A percentile compares a stretch with the other conserved stretches of the same genome.
These are phyloP conservation scores for Bubalus kerabau DNA, from an alignment of 2,113 vertebrate genomes.

Conservation along the genomic window DNA sequence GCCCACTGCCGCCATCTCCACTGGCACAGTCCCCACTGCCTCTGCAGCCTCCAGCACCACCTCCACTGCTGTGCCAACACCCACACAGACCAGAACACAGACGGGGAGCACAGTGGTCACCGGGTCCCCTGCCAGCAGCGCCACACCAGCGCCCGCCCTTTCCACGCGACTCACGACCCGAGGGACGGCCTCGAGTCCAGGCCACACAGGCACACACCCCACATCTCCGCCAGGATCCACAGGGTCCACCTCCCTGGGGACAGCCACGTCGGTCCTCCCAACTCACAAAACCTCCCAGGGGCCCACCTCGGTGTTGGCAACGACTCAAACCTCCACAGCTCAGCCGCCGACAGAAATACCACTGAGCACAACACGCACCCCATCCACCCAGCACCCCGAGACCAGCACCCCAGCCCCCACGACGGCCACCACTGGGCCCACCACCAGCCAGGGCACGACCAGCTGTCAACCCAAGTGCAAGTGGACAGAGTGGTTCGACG, in stretches of 20 bases:
- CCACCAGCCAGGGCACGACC: neutral
- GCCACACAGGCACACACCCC: rapidly evolving
- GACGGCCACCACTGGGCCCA: neutral
- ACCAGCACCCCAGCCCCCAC: rapidly evolving
- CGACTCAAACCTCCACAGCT: rapidly evolving
- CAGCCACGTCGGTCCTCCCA: rapidly evolving
- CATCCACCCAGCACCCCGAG: rapidly evolving
- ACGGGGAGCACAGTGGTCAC: rapidly evolving
- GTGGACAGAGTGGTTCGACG: slow-evolving; percentile 34
- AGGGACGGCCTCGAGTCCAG: rapidly evolving
- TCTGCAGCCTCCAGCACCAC: neutral
- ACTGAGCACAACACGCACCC: rapidly evolving
- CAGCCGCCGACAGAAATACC: rapidly evolving
- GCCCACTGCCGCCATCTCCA: neutral
- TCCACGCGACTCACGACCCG: rapidly evolving
- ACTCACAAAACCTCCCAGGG: rapidly evolving
- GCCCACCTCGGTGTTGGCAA: rapidly evolving
- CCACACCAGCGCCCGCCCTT: neutral
- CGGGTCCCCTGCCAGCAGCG: rapidly evolving
- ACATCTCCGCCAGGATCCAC: rapidly evolving
- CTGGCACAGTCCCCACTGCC: neutral
- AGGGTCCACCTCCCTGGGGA: rapidly evolving
- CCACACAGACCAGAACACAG: neutral
- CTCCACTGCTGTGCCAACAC: neutral
- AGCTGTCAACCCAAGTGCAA: slow-evolving; percentile 64